phyloP scores from a whole-genome alignment of 2,113 vertebrate species.

The Dromaius novaehollandiae region DNA sequence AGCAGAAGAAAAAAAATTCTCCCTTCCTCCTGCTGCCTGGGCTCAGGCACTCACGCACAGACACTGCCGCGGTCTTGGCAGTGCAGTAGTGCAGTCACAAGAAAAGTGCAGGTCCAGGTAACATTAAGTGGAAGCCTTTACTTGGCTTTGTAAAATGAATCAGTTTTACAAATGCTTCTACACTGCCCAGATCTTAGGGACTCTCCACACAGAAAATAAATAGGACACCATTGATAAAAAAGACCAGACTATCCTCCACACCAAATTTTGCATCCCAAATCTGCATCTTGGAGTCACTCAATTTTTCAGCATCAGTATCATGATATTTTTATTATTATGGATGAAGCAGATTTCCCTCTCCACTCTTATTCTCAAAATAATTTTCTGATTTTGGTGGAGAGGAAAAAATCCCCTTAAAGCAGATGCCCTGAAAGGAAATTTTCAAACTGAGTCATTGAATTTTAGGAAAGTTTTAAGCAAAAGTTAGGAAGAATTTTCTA shows the following conservation, averaged over 20 bases:
- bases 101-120: not conserved
- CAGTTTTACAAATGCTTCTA: not conserved
- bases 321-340: not conserved
- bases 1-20: not conserved
- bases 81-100: not conserved
- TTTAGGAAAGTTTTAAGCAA: not conserved
- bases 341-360: not conserved
- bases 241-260: rapidly evolving
- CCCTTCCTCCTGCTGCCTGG: not conserved
- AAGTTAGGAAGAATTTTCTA: not conserved
- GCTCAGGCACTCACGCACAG: not conserved
- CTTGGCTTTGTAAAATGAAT: not conserved
- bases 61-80: not conserved
- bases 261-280: not conserved
- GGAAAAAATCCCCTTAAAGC: not conserved
- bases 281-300: not conserved
- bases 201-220: not conserved
- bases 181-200: rapidly evolving
- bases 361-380: not conserved
- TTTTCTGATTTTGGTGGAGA: not conserved
- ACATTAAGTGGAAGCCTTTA: not conserved
- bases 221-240: rapidly evolving
- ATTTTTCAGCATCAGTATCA: not conserved
- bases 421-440: not conserved
- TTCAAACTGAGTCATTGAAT: not conserved